These are phyloP conservation scores for Umimayanthus chanpuru DNA, from an alignment of 92 coral and sea anemone species.

Conservation along the genomic window DNA sequence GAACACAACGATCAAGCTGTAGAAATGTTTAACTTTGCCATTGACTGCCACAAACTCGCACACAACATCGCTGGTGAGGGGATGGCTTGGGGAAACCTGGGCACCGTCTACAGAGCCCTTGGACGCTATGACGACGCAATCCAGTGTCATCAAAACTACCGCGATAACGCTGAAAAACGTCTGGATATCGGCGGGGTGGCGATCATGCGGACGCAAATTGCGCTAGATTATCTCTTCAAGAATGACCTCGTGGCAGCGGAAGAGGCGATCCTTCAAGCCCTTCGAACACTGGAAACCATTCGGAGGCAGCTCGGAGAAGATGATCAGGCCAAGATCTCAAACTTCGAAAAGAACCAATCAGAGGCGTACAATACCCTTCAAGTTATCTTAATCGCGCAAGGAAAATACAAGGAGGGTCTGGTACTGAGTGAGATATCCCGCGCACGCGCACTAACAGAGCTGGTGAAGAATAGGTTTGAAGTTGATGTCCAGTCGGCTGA, in stretches of 20 bases:
- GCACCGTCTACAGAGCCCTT: constrained; percentile 61
- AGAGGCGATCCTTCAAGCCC: constrained; percentile 49
- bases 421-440: constrained; percentile 59
- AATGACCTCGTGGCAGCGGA: constrained; percentile 58
- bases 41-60: constrained; percentile 48
- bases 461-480: constrained; percentile 43
- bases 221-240: constrained; percentile 58
- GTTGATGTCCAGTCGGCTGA: not conserved
- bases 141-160: constrained; percentile 55
- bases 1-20: constrained; percentile 55
- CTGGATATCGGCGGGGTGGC: constrained; percentile 69
- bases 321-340: constrained; percentile 64
- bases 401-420: constrained; percentile 61
- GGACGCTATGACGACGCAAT: constrained; percentile 60
- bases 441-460: constrained; percentile 60
- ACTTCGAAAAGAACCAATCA: constrained; percentile 68
- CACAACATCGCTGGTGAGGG: constrained; percentile 68
- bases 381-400: constrained; percentile 53
- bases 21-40: constrained; percentile 46
- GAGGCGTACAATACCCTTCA: constrained; percentile 67
- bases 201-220: constrained; percentile 66
- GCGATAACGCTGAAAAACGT: constrained; percentile 66
- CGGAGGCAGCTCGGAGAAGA: constrained; percentile 72
- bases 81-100: constrained; percentile 77
- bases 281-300: constrained; percentile 59